Evolutionary conservation across 2,113 vertebrate genomes (phyloP), one percentile per base, ranked within the genome.

Genomic region (Himantopus leucocephalus): DNA sequence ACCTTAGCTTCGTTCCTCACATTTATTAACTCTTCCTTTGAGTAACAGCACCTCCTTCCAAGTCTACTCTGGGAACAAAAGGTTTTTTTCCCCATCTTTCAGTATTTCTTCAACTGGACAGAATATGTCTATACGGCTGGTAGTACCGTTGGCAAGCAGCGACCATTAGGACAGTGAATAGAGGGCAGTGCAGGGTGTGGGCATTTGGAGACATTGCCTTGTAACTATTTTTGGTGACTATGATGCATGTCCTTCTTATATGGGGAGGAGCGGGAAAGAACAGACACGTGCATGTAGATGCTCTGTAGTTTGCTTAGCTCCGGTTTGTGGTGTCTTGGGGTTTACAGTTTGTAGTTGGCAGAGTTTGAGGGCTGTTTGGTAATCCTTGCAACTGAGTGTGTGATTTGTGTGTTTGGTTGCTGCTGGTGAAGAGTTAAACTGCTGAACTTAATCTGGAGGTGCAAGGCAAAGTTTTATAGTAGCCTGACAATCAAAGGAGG

Each of bases 361-460:
- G 41, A 62, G 47, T 82, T 66, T 50, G 73, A 88, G 84, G 34
- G 52, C 45, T 85, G 34, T 92, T 89, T 70, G 63, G 14, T 84
- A 60, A 77, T 90, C 34, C 41, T 88, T 59, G 56, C 56, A 74
- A 43, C 21, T 22, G 29, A 67, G 27, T 9, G 10, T 55, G 58
- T 73, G 21, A 21, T 70, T 92, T 62, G 32, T 59, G 32, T 68
- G 17, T 76, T 84, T 73, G n/a, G 39, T 89, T 72, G 30, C 77
- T 87, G 45, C 48, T 77, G 39, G 41, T 68, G 35, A 89, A 17
- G 26, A 60, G 70, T 62, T 55, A 24, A 94, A 64, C 20, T 73
- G 59, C 45, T 90, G 70, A 90, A 66, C 27, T 66, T 78, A 53
- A 77, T 52, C 21, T 48, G 35, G 81, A 75, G 41, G 27, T 85